These are phyloP conservation scores for Petrocephalus sullivani DNA, from an alignment of 2,797 vertebrate genomes.

Conservation along the genomic window DNA sequence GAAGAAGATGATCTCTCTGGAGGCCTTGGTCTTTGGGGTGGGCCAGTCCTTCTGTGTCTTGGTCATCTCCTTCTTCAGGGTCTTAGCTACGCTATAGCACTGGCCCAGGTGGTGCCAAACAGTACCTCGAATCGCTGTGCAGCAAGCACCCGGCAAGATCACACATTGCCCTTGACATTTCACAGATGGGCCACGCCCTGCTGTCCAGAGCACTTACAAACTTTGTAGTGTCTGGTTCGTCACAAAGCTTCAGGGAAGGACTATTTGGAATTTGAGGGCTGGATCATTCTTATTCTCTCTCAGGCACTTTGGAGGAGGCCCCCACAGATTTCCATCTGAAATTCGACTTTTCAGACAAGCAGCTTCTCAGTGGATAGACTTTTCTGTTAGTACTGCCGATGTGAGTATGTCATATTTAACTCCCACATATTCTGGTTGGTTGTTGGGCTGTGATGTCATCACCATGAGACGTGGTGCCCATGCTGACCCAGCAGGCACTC, in stretches of 20 bases:
- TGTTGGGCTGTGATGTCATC: neutral
- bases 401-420: neutral
- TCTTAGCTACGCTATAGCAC: slow-evolving; percentile 87
- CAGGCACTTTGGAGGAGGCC: neutral
- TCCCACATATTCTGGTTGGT: neutral
- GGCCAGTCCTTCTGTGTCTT: slow-evolving; percentile 89
- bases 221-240: neutral
- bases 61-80: slow-evolving; percentile 83
- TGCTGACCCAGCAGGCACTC: neutral
- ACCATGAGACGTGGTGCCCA: neutral
- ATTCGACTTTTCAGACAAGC: neutral
- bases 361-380: neutral
- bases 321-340: neutral
- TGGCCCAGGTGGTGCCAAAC: slow-evolving; percentile 5
- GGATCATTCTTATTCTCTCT: neutral
- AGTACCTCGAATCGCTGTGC: neutral
- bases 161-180: neutral
- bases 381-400: neutral
- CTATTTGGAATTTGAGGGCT: neutral
- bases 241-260: neutral
- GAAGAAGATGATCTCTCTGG: slow-evolving; percentile 88
- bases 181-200: neutral
- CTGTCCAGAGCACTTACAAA: neutral
- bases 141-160: neutral
- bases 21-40: slow-evolving; percentile 85